Evolutionary conservation across 2,797 vertebrate genomes (phyloP), one percentile per base, ranked within the genome.

Genomic region (Ataeniobius toweri): DNA sequence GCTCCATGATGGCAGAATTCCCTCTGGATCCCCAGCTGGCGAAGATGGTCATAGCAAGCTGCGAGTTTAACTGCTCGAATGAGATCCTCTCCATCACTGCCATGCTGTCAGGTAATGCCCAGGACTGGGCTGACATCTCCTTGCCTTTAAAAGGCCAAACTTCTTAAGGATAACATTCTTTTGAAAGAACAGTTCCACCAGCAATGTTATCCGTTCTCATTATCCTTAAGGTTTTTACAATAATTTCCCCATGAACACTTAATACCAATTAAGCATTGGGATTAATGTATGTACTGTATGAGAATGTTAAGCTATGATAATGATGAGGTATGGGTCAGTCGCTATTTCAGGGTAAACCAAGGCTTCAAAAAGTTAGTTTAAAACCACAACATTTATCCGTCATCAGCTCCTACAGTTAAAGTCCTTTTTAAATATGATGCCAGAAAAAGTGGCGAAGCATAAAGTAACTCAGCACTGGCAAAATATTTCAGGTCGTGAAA

Each of bases 41-140:
- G 86, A 99, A 99, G 96, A 99, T 99, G 98, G 98, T 99, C 94
- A 99, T 99, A 90, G 98, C 98, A 84, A 99, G 98, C 96, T 99
- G 98, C 94, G 98, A 99, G 93, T 99, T 98, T 96, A 99, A 99
- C 97, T 99, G 98, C 96, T 99, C 98, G 94, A 99, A 99, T 80
- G 98, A 99, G 97, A 98, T 99, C 95, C 97, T 99, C 85, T 99
- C 98, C 95, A 99, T 99, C 94, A 99, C 98, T 88, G 98, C 98
- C 93, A 99, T 99, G 98, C 94, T 99, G 97, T 99, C 98, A 99
- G 98, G 98, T 99, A 99, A 99, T 97, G 96, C 94, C 89, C 95
- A 96, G 94, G 92, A 94, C 89, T 93, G 94, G 93, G 97, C 97
- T 82, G 96, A 97, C 95, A 93, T 96, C 91, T 95, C 95, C 96